Percentiles rank a stretch among this genome's conserved stretches.
phyloP scores from a whole-genome alignment of 2,797 vertebrate species.

The Phyllotis vaccarum region DNA sequence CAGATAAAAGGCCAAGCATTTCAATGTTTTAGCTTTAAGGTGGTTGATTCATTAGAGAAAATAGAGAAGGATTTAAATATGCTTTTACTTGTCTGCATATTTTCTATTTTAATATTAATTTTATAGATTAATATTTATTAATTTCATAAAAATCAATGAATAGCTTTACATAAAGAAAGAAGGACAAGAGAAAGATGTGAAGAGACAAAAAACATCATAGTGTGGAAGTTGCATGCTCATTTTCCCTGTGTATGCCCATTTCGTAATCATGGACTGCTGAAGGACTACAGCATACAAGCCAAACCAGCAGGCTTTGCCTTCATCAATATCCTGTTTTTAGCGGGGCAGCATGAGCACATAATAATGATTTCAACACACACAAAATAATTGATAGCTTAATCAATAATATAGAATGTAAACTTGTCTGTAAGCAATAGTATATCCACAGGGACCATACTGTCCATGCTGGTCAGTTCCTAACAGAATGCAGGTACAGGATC shows the following conservation, averaged over 20 bases:
- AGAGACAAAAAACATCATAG: neutral
- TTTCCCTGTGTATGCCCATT: neutral
- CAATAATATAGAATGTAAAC: neutral
- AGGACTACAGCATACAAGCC: neutral
- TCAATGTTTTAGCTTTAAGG: constrained; percentile 41
- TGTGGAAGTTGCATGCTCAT: neutral
- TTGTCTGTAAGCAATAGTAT: neutral
- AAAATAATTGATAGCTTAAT: neutral
- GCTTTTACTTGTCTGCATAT: constrained; percentile 46
- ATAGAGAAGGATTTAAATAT: neutral
- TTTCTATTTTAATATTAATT: constrained; percentile 56
- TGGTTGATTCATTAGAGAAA: constrained; percentile 56
- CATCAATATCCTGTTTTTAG: neutral
- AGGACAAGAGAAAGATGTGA: neutral
- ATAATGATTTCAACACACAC: neutral
- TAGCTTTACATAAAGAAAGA: neutral
- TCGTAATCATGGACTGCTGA: neutral
- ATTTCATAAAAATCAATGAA: neutral
- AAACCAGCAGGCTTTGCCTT: neutral
- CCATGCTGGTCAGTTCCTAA: neutral
- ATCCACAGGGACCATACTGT: neutral
- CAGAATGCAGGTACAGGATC: neutral
- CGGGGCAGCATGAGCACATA: neutral
- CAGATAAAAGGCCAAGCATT: neutral
- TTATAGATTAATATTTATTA: constrained; percentile 49